Evolutionary conservation across 1,140 invertebrate genomes (phyloP).

Genomic region (Pogonomyrmex californicus): DNA sequence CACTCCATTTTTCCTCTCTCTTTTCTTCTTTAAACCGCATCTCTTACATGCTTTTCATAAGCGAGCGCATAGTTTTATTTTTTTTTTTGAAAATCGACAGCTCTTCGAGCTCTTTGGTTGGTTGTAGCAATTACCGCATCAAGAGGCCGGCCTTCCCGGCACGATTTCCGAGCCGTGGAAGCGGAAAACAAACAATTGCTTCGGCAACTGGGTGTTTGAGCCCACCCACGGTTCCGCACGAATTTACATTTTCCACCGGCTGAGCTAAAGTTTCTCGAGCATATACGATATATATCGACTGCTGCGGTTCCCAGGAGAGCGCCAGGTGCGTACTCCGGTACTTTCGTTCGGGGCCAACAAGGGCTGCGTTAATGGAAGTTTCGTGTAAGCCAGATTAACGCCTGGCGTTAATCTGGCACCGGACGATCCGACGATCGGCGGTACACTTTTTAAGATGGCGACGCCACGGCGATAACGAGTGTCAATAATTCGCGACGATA

Average conservation of each 20-base stretch:
- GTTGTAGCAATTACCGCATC: conserved; percentile 14
- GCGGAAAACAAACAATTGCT: conserved; percentile 50
- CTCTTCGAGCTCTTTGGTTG: not conserved
- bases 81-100: conserved; percentile 10
- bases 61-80: not conserved
- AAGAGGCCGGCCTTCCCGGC: not conserved
- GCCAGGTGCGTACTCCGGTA: conserved; percentile 79
- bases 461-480: conserved; percentile 25
- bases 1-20: not conserved
- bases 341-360: conserved; percentile 74
- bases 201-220: conserved; percentile 1
- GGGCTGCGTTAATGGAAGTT: conserved; percentile 83
- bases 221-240: not conserved
- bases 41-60: not conserved
- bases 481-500: conserved; percentile 10
- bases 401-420: conserved; percentile 73
- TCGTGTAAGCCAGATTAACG: conserved; percentile 80
- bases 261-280: conserved; percentile 37
- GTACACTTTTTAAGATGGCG: conserved; percentile 67
- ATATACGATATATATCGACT: conserved; percentile 39
- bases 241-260: conserved; percentile 74
- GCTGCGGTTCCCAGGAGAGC: conserved; percentile 59
- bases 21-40: not conserved
- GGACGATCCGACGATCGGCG: conserved; percentile 55
- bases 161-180: conserved; percentile 28